These are phyloP conservation scores for Cephalopholis sonnerati DNA, from an alignment of 2,113 vertebrate species.

Conservation along the genomic window DNA sequence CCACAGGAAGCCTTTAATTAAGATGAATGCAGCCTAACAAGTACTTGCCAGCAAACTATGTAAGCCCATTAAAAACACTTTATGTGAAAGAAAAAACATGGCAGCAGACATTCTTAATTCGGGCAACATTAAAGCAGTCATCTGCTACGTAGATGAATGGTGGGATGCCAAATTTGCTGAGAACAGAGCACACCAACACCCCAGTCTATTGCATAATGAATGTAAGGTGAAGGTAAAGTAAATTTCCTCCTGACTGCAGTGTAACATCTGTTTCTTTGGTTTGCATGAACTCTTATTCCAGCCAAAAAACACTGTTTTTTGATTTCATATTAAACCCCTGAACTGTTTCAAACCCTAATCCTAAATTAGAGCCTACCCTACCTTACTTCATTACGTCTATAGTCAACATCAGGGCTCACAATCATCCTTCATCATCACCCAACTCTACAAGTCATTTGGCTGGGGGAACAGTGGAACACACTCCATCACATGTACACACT, in stretches of 20 bases:
- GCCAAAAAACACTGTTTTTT: constrained; percentile 40
- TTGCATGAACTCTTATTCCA: not conserved
- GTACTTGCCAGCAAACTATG: not conserved
- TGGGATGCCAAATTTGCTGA: constrained; percentile 13
- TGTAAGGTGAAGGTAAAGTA: constrained; percentile 2
- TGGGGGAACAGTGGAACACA: constrained; percentile 45
- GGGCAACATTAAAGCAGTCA: not conserved
- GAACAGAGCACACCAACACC: not conserved
- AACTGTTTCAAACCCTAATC: constrained; percentile 58
- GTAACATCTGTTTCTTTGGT: constrained; percentile 44
- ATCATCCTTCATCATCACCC: constrained; percentile 59
- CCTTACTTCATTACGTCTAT: constrained; percentile 46
- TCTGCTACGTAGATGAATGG: constrained; percentile 4
- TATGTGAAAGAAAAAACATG: not conserved
- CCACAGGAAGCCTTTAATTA: not conserved
- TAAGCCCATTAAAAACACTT: not conserved
- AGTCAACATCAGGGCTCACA: constrained; percentile 53
- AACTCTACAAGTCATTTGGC: constrained; percentile 56
- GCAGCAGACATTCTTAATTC: not conserved
- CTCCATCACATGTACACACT: constrained; percentile 44
- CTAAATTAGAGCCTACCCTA: constrained; percentile 25
- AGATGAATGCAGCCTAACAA: not conserved
- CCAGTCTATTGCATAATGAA: not conserved
- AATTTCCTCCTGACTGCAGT: constrained; percentile 2
- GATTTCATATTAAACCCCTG: constrained; percentile 34